Base-by-base conservation (phyloP, 2,113 vertebrate genomes). In the Patagioenas fasciata region DNA sequence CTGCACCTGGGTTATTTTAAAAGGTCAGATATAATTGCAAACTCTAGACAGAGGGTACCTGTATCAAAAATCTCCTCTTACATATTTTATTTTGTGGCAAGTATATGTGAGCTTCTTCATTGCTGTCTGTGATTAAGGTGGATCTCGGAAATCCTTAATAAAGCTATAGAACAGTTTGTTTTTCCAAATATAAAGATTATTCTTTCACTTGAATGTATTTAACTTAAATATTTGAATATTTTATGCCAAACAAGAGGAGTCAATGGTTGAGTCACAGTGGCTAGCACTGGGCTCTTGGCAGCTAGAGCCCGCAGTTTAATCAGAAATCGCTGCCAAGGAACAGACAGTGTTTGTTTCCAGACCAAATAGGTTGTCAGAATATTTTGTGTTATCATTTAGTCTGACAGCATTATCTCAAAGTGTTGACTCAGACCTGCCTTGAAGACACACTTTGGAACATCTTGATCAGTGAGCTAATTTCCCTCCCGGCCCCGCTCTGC, bases 241-340 rank as follows among this genome's bases (percentile, higher is more conserved):
- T 91, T 65, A 79, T 53, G 73, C 38, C 80, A 82, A 92, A 79
- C 34, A 67, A 36, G 36, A 95, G 57, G 34, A 85, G 40, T 70
- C 36, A 72, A 18, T 1, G 44, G 48, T 81, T 84, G 67, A 96
- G 56, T 92, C 83, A 81, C 31, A 29, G 24, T 38, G 78, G 74
- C 48, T 28, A 87, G 25, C 66, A 38, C 2, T 11, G 38, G 62
- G 44, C 26, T 88, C 26, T 15, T 91, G 53, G 69, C 87, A 89
- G 4, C 26, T 50, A 32, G 16, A 85, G 34, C 19, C 66, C 9
- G 5, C 40, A 71, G 44, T 74, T 66, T 48, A 84, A 81, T 79
- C 42, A 89, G 77, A 85, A 96, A 92, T 73, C 84, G 18, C 44
- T 87, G 73, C 80, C 91, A 92, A 94, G 62, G 38, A 91, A 80